A percentile compares a stretch with the other conserved stretches of the same genome.
phyloP scores from a whole-genome alignment of 2,797 vertebrate genomes.

The Xiphorhynchus erythropygius region DNA sequence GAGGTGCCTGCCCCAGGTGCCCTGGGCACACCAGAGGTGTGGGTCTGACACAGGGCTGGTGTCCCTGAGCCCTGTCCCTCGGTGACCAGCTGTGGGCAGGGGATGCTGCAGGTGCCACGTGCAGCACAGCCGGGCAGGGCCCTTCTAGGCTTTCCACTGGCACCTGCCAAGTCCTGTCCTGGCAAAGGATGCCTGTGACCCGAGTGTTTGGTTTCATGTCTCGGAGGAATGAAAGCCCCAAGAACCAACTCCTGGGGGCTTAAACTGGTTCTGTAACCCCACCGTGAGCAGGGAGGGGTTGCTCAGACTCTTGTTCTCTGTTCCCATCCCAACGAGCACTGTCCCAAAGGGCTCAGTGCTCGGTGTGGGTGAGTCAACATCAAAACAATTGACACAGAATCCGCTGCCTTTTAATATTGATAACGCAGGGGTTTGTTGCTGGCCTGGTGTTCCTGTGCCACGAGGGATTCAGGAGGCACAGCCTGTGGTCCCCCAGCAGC shows the following conservation, averaged over 20 bases:
- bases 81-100: not conserved
- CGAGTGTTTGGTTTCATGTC: not conserved
- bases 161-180: not conserved
- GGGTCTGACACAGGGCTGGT: rapidly evolving
- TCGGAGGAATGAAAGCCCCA: not conserved
- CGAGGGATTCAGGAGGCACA: not conserved
- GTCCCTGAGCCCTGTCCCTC: not conserved
- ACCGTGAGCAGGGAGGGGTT: rapidly evolving
- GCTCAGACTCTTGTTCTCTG: not conserved
- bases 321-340: not conserved
- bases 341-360: not conserved
- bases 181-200: not conserved
- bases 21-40: not conserved
- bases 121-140: not conserved
- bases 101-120: rapidly evolving
- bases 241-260: rapidly evolving
- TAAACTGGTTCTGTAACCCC: not conserved
- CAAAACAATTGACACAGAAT: not conserved
- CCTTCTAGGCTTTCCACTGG: not conserved
- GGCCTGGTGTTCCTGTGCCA: not conserved
- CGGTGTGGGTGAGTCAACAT: rapidly evolving
- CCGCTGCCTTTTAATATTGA: not conserved
- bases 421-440: rapidly evolving
- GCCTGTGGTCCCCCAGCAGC: not conserved
- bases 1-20: rapidly evolving